phyloP scores from a whole-genome alignment of 2,113 vertebrate genomes.

The Calyptommatus sinebrachiatus region DNA sequence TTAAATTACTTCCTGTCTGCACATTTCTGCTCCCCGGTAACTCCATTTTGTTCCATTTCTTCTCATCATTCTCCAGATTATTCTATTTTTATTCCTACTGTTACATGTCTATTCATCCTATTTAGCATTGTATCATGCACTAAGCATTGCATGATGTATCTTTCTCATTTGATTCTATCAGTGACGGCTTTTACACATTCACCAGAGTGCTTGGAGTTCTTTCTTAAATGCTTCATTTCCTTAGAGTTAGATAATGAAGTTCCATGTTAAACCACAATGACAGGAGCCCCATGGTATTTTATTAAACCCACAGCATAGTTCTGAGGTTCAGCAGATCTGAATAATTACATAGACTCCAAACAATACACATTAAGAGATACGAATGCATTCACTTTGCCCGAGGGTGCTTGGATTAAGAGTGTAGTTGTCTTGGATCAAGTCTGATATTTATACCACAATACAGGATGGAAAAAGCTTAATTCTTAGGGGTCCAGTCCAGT shows the following conservation, averaged over 20 bases:
- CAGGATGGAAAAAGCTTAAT: constrained; percentile 44
- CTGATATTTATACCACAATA: constrained; percentile 46
- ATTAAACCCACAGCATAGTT: constrained; percentile 54
- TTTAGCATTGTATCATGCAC: constrained; percentile 6
- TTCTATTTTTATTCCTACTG: too few relatives aligned
- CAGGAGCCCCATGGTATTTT: constrained; percentile 49
- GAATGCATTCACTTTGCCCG: constrained; percentile 59
- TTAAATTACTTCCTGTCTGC: too few relatives aligned
- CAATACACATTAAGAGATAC: constrained; percentile 26
- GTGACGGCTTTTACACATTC: constrained; percentile 62
- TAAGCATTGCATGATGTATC: constrained; percentile 20
- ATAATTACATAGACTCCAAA: constrained; percentile 39
- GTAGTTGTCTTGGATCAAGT: constrained; percentile 50
- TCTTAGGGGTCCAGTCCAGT: constrained; percentile 33
- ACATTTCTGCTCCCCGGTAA: too few relatives aligned
- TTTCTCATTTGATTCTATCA: constrained; percentile 27
- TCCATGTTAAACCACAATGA: constrained; percentile 61
- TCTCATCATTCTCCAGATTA: too few relatives aligned
- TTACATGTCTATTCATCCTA: not conserved
- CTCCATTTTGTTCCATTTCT: too few relatives aligned
- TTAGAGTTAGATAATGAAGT: constrained; percentile 56
- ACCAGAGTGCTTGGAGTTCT: constrained; percentile 65
- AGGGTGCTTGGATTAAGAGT: constrained; percentile 50
- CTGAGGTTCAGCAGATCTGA: constrained; percentile 29
- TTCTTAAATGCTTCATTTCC: constrained; percentile 66